Conservation (phyloP, 1,140 invertebrate species). For the Triops longicaudatus region DNA sequence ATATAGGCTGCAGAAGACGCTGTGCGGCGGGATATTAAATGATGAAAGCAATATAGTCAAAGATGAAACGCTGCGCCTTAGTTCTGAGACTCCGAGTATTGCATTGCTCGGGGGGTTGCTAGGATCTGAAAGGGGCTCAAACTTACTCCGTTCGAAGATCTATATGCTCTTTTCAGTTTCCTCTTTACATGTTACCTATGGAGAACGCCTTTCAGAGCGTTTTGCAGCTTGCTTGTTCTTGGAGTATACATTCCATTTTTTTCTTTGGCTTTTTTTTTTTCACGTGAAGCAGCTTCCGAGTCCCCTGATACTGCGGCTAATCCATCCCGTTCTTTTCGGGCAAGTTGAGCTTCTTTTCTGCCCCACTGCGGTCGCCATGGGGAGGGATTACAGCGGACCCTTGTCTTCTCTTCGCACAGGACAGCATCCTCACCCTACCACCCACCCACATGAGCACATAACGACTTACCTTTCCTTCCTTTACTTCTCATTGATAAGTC, state of each 20-base stretch:
- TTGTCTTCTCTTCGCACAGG: slow-evolving; percentile 10
- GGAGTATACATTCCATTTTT: not conserved
- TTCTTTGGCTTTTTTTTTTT: not conserved
- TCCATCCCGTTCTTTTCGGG: slow-evolving; percentile 21
- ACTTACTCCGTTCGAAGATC: not conserved
- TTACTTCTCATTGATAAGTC: not conserved
- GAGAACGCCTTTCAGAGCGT: not conserved
- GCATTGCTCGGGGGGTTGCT: slow-evolving; percentile 5
- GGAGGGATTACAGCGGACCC: not conserved
- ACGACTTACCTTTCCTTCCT: not conserved
- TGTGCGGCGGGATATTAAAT: not conserved
- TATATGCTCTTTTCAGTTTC: not conserved
- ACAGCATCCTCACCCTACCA: not conserved
- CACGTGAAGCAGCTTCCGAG: not conserved
- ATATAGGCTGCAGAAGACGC: not conserved
- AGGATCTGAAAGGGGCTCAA: not conserved
- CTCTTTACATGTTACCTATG: not conserved
- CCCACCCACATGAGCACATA: not conserved
- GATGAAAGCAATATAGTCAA: not conserved
- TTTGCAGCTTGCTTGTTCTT: not conserved
- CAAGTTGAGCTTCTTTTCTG: slow-evolving; percentile 24
- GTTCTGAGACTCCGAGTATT: not conserved
- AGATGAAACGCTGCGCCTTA: not conserved
- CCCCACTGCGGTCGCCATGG: slow-evolving; percentile 17
- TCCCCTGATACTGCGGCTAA: slow-evolving; percentile 4